phyloP scores from a whole-genome alignment of 2,113 vertebrate species.

The Sclerurus mexicanus region DNA sequence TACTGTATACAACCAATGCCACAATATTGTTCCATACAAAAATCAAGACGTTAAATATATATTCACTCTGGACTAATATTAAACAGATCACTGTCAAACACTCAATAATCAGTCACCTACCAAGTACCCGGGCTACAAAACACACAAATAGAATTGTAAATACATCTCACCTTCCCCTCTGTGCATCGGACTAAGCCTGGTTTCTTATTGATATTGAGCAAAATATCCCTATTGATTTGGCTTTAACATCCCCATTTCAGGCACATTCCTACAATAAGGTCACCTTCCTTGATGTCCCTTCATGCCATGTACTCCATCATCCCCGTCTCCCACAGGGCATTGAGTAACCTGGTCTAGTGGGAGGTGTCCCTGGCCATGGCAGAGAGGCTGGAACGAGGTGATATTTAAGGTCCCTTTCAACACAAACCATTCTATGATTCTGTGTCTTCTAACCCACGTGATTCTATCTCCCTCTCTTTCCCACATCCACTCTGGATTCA shows the following conservation, averaged over 20 bases:
- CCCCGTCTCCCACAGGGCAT: not conserved
- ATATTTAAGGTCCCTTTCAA: not conserved
- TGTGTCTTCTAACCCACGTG: not conserved
- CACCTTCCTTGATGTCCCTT: not conserved
- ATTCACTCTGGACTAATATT: not conserved
- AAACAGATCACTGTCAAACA: slow-evolving; percentile 8
- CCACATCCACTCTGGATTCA: not conserved
- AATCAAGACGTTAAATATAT: not conserved
- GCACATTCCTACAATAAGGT: not conserved
- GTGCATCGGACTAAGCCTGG: not conserved
- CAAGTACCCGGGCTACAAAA: not conserved
- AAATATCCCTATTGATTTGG: not conserved
- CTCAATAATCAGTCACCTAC: slow-evolving; percentile 32
- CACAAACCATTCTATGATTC: not conserved
- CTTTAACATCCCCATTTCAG: not conserved
- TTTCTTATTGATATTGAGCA: not conserved
- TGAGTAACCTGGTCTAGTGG: not conserved
- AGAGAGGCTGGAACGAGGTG: not conserved
- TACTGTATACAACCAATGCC: not conserved
- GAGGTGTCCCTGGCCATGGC: not conserved
- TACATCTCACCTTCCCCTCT: not conserved
- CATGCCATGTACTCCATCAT: not conserved
- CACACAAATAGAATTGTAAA: slow-evolving; percentile 19
- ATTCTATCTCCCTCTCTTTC: not conserved
- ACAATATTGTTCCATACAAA: not conserved